Percentiles rank a stretch among this genome's conserved stretches.
Evolutionary conservation across 2,888 invertebrate species (phyloP).

Genomic region (Cabera pusaria): DNA sequence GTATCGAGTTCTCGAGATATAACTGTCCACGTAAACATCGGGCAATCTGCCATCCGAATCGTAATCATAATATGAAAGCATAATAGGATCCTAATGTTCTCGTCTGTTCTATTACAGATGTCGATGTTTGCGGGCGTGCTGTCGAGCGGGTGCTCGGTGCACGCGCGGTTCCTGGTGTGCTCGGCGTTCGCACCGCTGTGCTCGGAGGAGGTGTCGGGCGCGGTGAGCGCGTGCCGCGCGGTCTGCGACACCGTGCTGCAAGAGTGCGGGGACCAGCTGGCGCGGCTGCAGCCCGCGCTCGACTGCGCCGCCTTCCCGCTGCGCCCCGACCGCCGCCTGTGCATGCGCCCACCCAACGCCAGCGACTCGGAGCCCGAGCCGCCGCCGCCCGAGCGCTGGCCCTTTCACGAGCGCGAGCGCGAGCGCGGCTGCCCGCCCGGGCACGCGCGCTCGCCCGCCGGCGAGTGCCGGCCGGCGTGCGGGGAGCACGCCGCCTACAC

Average conservation of each 20-base stretch:
- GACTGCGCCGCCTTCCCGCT: slow-evolving; percentile 92
- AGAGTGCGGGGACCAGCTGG: slow-evolving; percentile 90
- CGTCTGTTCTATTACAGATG: slow-evolving; percentile 85
- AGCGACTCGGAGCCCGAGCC: slow-evolving; percentile 72
- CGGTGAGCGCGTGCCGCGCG: slow-evolving; percentile 93
- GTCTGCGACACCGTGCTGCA: slow-evolving; percentile 90
- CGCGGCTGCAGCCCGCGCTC: slow-evolving; percentile 78
- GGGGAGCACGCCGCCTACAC: slow-evolving; percentile 87
- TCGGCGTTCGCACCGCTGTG: slow-evolving; percentile 96
- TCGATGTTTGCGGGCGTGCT: slow-evolving; percentile 88
- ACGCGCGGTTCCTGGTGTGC: slow-evolving; percentile 93
- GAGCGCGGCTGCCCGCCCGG: slow-evolving; percentile 84
- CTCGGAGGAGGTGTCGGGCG: slow-evolving; percentile 92
- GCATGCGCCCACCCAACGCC: slow-evolving; percentile 87
- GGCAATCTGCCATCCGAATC: too few relatives aligned
- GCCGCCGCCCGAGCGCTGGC: slow-evolving; percentile 62
- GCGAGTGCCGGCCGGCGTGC: slow-evolving; percentile 86
- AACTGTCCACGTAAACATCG: too few relatives aligned
- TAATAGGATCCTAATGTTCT: too few relatives aligned
- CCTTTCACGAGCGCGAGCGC: slow-evolving; percentile 60
- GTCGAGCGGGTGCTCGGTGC: slow-evolving; percentile 90
- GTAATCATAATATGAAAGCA: too few relatives aligned
- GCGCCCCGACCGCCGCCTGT: slow-evolving; percentile 86
- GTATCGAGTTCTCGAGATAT: too few relatives aligned
- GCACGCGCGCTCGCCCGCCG: slow-evolving; percentile 81